Base-by-base conservation (phyloP, 2,888 invertebrate species). In the Xestia rhomboidea region DNA sequence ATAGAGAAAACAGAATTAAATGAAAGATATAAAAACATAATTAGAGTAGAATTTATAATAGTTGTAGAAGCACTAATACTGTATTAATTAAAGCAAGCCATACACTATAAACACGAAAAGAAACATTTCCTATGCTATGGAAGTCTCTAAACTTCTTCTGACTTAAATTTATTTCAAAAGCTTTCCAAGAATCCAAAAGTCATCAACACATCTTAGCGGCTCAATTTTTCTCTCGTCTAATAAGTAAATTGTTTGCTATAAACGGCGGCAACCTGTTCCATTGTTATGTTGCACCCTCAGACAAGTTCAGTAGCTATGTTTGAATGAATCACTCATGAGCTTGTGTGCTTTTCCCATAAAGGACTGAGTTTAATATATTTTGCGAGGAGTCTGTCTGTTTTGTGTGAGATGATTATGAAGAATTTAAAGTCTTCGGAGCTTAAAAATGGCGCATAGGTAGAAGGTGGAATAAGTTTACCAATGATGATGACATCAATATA, bases 181-280 rank as follows among this genome's bases (percentile, higher is more conserved):
- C 10, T 38, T 76, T 38, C 21, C 10, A 57, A 34, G 64, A 27
- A 60, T 70, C 10, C 38, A 41, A 54, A 38, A 21, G 34, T n/a
- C 0, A 13, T 0, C 0, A 13, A 90, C 87, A 30, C 91, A 92
- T 95, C 89, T 95, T 95, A 95, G 80, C 15, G 66, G 27, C 73
- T 70, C 81, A 83, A 91, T 92, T 92, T 94, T 93, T 93, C 91
- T 87, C 87, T 89, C 92, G 79, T 95, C 94, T 95, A 96, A 94
- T 95, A 95, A 94, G 95, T 95, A 95, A 96, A 96, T 95, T 93
- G 95, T 95, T 95, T 92, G 93, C 94, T 92, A 92, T 93, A 94
- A 93, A 93, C 84, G 85, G 84, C 88, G 75, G 90, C 90, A 95
- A 95, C 95, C 95, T 94, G 95, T 95, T 95, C 88, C 92, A 94